phyloP scores from a whole-genome alignment of 1,140 invertebrate species.

The Papilio polyxenes region DNA sequence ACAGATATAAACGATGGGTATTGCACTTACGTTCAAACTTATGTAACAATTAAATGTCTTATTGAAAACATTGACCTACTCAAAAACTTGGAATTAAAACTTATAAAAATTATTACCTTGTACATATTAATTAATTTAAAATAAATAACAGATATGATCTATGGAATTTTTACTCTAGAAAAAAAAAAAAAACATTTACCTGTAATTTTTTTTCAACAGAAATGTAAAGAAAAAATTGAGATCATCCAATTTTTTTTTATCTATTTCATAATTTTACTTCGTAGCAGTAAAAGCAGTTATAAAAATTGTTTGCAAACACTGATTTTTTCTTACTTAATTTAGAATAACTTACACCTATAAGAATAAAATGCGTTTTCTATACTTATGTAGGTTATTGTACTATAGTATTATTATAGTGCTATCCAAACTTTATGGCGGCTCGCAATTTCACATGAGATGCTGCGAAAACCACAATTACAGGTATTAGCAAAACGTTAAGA shows the following conservation, averaged over 20 bases:
- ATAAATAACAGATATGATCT: no score
- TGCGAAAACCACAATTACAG: background rate
- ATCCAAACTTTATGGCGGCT: background rate
- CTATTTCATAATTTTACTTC: background rate
- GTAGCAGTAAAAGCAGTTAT: background rate
- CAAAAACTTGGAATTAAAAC: background rate
- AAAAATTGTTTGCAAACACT: background rate
- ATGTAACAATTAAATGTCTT: background rate
- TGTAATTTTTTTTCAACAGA: background rate
- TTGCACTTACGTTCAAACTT: background rate
- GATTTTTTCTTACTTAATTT: background rate
- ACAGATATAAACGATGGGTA: background rate
- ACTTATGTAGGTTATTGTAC: background rate
- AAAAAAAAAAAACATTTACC: background rate
- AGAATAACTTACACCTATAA: background rate
- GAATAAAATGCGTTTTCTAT: constrained; percentile 1
- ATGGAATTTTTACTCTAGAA: background rate
- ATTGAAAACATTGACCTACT: background rate
- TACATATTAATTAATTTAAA: no score
- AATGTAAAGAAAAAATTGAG: background rate
- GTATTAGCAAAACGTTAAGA: no score
- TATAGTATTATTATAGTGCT: background rate
- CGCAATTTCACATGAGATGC: background rate
- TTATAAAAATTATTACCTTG: background rate
- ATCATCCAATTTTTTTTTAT: background rate